These are phyloP conservation scores for Mesodorylaimus sp. DNA, from an alignment of 2,888 invertebrate species.

Conservation along the genomic window DNA sequence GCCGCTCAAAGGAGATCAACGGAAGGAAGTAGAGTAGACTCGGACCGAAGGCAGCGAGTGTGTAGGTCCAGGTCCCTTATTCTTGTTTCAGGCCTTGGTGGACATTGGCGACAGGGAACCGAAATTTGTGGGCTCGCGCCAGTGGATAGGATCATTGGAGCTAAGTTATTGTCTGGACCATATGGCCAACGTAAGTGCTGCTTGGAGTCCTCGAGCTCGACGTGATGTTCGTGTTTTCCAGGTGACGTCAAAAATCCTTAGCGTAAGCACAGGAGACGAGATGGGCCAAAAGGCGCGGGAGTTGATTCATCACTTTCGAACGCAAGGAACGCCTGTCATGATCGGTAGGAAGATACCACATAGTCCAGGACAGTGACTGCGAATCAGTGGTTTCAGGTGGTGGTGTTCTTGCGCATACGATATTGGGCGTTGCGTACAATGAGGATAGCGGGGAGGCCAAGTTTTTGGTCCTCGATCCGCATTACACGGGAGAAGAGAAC, in stretches of 20 bases:
- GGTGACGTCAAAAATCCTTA: conserved; percentile 51
- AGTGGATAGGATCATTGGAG: conserved; percentile 98
- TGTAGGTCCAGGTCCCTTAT: no score
- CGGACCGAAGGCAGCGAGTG: no score
- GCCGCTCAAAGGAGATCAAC: no score
- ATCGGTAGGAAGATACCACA: conserved; percentile 47
- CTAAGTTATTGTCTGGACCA: conserved; percentile 75
- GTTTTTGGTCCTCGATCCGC: conserved; percentile 92
- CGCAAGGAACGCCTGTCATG: conserved; percentile 89
- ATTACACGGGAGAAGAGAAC: conserved; percentile 78
- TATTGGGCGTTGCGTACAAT: conserved; percentile 77
- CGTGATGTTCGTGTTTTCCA: conserved; percentile 12
- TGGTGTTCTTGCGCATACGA: conserved; percentile 90
- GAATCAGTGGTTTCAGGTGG: conserved; percentile 50
- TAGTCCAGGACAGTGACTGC: neutral
- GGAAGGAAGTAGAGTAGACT: no score
- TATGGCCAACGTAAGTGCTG: conserved; percentile 39
- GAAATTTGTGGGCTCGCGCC: conserved; percentile 65
- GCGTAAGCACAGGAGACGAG: conserved; percentile 66
- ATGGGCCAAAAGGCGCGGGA: conserved; percentile 57
- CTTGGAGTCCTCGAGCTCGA: conserved; percentile 9
- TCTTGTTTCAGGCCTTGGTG: conserved; percentile 58
- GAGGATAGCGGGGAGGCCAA: conserved; percentile 55
- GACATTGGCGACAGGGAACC: conserved; percentile 77
- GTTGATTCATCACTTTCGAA: conserved; percentile 69